Conservation (phyloP, 1,140 invertebrate species). For the Dreissena rostriformis region DNA sequence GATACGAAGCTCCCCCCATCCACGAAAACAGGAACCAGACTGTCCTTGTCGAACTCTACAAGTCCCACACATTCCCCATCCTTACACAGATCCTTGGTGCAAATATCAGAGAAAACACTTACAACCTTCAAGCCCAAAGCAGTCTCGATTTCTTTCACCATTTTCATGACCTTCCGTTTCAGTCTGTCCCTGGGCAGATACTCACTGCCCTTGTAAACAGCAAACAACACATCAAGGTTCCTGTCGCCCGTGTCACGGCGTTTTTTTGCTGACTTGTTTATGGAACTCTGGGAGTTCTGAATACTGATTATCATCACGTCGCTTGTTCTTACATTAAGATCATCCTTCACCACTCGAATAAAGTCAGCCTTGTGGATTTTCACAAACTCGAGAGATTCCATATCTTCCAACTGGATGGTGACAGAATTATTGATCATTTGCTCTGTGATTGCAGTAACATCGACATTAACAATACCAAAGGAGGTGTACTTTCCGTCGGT, state of each 20-base stretch:
- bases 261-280: constrained; percentile 23
- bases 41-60: constrained; percentile 87
- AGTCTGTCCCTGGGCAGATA: constrained; percentile 70
- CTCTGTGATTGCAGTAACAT: constrained; percentile 90
- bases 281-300: constrained; percentile 83
- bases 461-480: constrained; percentile 83
- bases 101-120: constrained; percentile 90
- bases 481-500: constrained; percentile 87
- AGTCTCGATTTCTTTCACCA: constrained; percentile 89
- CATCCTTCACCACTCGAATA: constrained; percentile 86
- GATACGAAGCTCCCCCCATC: constrained; percentile 93
- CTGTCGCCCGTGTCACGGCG: constrained; percentile 54
- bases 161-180: constrained; percentile 83
- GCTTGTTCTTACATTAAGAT: constrained; percentile 73
- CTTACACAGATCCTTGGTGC: constrained; percentile 89
- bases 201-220: constrained; percentile 85
- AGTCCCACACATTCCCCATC: constrained; percentile 92
- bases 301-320: constrained; percentile 88
- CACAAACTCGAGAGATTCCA: constrained; percentile 93
- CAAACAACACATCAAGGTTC: constrained; percentile 94
- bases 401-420: constrained; percentile 87
- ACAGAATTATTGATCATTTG: constrained; percentile 93
- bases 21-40: constrained; percentile 82
- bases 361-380: constrained; percentile 92
- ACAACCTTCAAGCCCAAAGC: constrained; percentile 86